Evolutionary conservation across 2,888 invertebrate genomes (phyloP), one percentile per base, ranked within the genome.

Genomic region (Sturmia bella): DNA sequence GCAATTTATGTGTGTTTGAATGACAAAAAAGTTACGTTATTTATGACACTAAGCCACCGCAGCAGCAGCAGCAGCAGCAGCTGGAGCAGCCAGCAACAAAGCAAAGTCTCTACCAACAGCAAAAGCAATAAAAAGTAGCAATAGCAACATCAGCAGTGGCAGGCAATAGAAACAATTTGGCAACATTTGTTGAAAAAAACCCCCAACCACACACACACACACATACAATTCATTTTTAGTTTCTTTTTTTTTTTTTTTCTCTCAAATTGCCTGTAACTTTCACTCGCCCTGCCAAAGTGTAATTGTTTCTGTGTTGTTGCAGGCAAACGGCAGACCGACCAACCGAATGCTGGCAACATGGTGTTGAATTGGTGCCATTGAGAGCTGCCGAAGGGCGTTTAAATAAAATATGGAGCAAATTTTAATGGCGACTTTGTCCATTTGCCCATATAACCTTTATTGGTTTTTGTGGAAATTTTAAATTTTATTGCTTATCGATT

Each of bases 11-110:
- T 85, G 82, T 73, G 73, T 75, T 82, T 78, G 80, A 85, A 89
- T 90, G 85, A 89, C 89, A 89, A 89, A 78, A 19, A 90, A 90
- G 89, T 89, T 87, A 88, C 87, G 88, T 90, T 89, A 90, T 90
- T 90, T 90, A 90, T 90, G 87, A 77, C 79, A 80, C 63, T 74
- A 82, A 80, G 79, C 75, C 74, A 75, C 81, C 79, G 66, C 77
- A 74, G 83, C 61, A 50, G 56, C 63, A 52, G 70, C 74, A 78
- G 61, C n/a, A n/a, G n/a, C 81, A 76, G 66, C 77, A 74, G 83
- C 63, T 43, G 57, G 54, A 54, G 72, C 75, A 78, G 63, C 7
- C 79, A 80, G 52, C 69, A 70, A 59, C 75, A 68, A 75, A 63
- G 50, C 32, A 63, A 50, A 57, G 39, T 75, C 50, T 75, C 50